These are phyloP conservation scores for Lutraria lutraria DNA, from an alignment of 2,888 invertebrate genomes.

Conservation along the genomic window DNA sequence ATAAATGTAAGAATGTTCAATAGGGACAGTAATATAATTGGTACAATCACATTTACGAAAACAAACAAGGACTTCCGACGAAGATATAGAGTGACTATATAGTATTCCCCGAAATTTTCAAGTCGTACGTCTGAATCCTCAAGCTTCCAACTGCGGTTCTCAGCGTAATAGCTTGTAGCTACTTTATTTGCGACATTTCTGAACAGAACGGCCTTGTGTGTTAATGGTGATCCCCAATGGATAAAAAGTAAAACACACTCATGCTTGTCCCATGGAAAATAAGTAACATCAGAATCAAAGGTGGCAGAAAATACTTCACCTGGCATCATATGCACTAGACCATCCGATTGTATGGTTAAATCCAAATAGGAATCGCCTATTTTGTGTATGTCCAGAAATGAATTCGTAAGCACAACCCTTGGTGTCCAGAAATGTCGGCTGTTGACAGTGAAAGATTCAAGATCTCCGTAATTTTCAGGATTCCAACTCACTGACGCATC, in stretches of 20 bases:
- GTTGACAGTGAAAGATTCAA: constrained; percentile 28
- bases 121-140: neutral
- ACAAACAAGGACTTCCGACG: constrained; percentile 59
- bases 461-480: constrained; percentile 28
- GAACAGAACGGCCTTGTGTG: neutral
- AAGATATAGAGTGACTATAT: neutral
- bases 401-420: constrained; percentile 45
- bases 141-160: neutral
- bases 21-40: constrained; percentile 64
- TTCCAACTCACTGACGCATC: constrained; percentile 57
- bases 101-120: neutral
- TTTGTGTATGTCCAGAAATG: constrained; percentile 14
- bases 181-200: neutral
- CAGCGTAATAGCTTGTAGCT: neutral
- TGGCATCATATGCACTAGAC: neutral
- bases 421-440: constrained; percentile 61
- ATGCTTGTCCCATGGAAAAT: constrained; percentile 40
- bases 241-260: constrained; percentile 4
- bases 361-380: constrained; percentile 8
- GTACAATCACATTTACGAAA: constrained; percentile 64
- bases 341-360: neutral
- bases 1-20: constrained; percentile 66
- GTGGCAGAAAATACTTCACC: constrained; percentile 31
- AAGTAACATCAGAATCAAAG: constrained; percentile 28
- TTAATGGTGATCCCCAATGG: neutral